A percentile compares a stretch with the other conserved stretches of the same genome.
phyloP scores from a whole-genome alignment of 1,140 invertebrate species.

The Ditylenchus dipsaci region DNA sequence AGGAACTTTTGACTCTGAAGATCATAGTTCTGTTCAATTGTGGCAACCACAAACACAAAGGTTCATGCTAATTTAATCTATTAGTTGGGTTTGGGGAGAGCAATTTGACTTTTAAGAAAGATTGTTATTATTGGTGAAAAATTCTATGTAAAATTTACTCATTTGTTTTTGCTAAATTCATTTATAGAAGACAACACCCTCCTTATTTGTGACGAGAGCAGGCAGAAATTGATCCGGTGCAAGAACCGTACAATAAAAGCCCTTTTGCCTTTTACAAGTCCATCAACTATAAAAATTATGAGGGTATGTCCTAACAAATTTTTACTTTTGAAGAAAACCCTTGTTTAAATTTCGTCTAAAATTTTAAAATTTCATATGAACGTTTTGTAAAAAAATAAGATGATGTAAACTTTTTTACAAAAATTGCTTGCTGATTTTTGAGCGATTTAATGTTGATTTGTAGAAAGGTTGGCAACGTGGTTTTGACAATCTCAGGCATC shows the following conservation, averaged over 20 bases:
- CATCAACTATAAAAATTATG: background rate
- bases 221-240: background rate
- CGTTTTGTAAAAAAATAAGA: too few species aligned
- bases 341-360: too few species aligned
- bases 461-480: slow-evolving; percentile 45
- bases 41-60: slow-evolving; percentile 42
- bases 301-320: background rate
- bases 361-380: too few species aligned
- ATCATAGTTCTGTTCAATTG: slow-evolving; percentile 55
- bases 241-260: background rate
- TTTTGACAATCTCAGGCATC: slow-evolving; percentile 55
- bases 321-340: too few species aligned
- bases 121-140: too few species aligned
- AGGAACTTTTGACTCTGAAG: slow-evolving; percentile 52
- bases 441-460: slow-evolving; percentile 15
- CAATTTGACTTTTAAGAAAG: too few species aligned
- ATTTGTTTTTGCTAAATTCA: too few species aligned
- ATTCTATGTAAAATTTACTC: too few species aligned
- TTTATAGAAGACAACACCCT: background rate
- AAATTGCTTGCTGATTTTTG: too few species aligned
- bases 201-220: slow-evolving; percentile 15
- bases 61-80: slow-evolving; percentile 11
- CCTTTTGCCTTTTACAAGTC: background rate
- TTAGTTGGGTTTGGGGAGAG: too few species aligned
- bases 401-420: too few species aligned